Conservation (phyloP, 2,888 invertebrate genomes). For the Cenopis cana region DNA sequence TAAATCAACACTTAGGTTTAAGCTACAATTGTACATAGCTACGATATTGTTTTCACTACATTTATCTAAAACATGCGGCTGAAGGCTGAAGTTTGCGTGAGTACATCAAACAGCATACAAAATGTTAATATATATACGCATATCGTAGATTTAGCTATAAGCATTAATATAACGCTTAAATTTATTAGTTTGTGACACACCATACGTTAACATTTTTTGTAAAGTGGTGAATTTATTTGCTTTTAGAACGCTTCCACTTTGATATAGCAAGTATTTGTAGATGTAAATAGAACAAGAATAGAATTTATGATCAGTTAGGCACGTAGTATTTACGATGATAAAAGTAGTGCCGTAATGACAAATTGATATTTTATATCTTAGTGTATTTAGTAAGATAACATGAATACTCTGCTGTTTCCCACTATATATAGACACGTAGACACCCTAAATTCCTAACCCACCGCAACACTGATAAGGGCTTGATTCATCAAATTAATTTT, state of each 20-base stretch:
- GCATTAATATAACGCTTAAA: slow-evolving; percentile 26
- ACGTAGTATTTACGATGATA: slow-evolving; percentile 11
- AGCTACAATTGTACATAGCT: slow-evolving; percentile 73
- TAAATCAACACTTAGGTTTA: slow-evolving; percentile 32
- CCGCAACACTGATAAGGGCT: slow-evolving; percentile 62
- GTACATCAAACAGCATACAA: slow-evolving; percentile 70
- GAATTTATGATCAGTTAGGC: background rate
- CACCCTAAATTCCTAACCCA: slow-evolving; percentile 45
- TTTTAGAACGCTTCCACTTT: slow-evolving; percentile 39
- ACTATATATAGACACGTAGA: slow-evolving; percentile 40
- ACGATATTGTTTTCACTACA: slow-evolving; percentile 66
- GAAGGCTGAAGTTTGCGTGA: slow-evolving; percentile 91
- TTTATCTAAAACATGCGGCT: slow-evolving; percentile 80
- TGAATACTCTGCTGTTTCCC: slow-evolving; percentile 21
- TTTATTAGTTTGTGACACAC: slow-evolving; percentile 25
- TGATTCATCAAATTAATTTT: slow-evolving; percentile 65
- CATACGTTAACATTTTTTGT: slow-evolving; percentile 6
- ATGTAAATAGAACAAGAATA: slow-evolving; percentile 17
- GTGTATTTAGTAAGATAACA: slow-evolving; percentile 24
- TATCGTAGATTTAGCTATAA: slow-evolving; percentile 32
- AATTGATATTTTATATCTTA: slow-evolving; percentile 14
- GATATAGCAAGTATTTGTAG: slow-evolving; percentile 32
- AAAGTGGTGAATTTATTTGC: slow-evolving; percentile 34
- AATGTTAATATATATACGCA: slow-evolving; percentile 28
- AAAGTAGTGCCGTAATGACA: slow-evolving; percentile 1